Evolutionary conservation across 1,140 invertebrate species (phyloP), one percentile per base, ranked within the genome.

Genomic region (Sitodiplosis mosellana): DNA sequence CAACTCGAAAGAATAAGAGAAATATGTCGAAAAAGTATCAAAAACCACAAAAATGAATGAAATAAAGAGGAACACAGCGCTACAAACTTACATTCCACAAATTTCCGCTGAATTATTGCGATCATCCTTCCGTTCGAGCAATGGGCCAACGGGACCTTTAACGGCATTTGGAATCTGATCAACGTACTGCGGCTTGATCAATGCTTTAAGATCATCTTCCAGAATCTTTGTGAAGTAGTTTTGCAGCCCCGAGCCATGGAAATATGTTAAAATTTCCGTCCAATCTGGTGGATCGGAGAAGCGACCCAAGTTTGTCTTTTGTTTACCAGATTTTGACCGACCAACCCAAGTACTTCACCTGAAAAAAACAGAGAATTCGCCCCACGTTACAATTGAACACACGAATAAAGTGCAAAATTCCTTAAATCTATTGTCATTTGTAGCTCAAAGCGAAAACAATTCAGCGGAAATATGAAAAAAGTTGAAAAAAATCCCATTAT

Each of bases 151-250:
- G 43, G 87, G 84, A 42, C 93, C 93, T 63, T 93, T 91, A 33
- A 97, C 87, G 54, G 92, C 93, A 71, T 92, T 96, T 1, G 96
- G 95, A 60, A 99, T 97, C 69, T 98, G 93, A 74, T 99, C 96
- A 20, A 99, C 96, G 75, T 99, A 99, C 67, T 99, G 96, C 10
- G 94, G 95, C 66, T 99, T 99, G 42, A 99, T 95, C 7, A 99
- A 73, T 33, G 94, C 93, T 66, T 96, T 98, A 19, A 99, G 68
- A 66, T 99, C 86, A 73, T 99, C 94, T 69, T 99, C 96, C 38
- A 99, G 69, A 60, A 99, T 95, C 69, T 97, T 97, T 0, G 92
- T 99, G 60, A 99, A 99, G 66, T 97, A 99, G 66, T 99, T 99
- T 65, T 99, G 96, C 46, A 99, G 68, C 63, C 99, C 96, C 17